phyloP scores from a whole-genome alignment of 2,113 vertebrate genomes.

The Malaclemys terrapin region DNA sequence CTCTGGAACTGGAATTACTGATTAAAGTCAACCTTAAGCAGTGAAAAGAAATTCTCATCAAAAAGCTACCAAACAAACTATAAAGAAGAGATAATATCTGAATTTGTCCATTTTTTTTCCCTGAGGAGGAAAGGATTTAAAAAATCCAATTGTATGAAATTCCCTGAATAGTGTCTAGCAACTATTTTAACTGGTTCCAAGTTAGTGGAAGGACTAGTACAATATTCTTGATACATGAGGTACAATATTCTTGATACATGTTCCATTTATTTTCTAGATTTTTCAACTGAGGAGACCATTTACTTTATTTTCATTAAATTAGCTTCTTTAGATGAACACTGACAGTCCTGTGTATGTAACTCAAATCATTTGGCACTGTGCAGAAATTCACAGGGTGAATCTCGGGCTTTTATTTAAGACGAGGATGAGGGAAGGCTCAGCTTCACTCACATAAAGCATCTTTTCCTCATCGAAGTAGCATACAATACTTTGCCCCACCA shows the following conservation, averaged over 20 bases:
- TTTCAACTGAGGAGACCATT: neutral
- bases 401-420: neutral
- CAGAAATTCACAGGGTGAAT: neutral
- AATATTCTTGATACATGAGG: too few relatives aligned
- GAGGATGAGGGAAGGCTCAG: neutral
- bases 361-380: neutral
- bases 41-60: neutral
- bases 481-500: neutral
- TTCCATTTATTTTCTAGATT: neutral
- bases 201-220: neutral
- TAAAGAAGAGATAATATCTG: neutral
- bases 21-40: neutral
- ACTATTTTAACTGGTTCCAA: neutral
- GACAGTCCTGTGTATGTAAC: neutral
- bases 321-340: neutral
- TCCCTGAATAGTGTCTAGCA: neutral
- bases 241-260: neutral
- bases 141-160: neutral
- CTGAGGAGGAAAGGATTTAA: neutral
- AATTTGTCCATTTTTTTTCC: neutral
- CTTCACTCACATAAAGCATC: neutral
- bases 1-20: neutral
- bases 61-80: neutral
- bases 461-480: neutral
- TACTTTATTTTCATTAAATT: constrained; percentile 7